These are phyloP conservation scores for Dyspetes luteomarginatus DNA, from an alignment of 2,888 invertebrate genomes.

Conservation along the genomic window DNA sequence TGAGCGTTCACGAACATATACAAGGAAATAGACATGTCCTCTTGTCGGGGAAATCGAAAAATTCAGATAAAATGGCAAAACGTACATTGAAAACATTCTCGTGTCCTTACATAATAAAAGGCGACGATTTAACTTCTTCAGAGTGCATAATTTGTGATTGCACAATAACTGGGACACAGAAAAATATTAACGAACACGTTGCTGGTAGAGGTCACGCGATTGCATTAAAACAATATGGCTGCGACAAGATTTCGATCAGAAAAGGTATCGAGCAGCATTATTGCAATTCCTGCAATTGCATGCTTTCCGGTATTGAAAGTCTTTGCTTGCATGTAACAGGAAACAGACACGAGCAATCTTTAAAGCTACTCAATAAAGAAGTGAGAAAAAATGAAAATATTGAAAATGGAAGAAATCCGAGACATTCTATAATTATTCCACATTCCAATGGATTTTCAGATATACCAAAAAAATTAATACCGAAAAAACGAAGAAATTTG, in stretches of 20 bases:
- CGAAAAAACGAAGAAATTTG: not conserved
- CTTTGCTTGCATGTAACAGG: constrained; percentile 6
- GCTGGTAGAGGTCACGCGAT: not conserved
- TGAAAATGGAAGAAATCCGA: no score
- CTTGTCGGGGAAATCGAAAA: not conserved
- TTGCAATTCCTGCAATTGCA: constrained; percentile 19
- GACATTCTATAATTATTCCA: no score
- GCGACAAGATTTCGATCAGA: not conserved
- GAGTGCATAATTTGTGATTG: constrained; percentile 20
- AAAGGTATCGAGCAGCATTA: not conserved
- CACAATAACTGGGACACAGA: not conserved
- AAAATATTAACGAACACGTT: not conserved
- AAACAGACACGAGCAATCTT: not conserved
- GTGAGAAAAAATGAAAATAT: no score
- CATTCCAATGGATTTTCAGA: not conserved
- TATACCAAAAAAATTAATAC: no score
- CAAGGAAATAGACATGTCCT: not conserved
- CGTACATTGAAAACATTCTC: not conserved
- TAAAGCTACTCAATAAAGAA: no score
- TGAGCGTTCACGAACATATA: not conserved
- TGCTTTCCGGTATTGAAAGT: not conserved
- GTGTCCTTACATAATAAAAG: no score
- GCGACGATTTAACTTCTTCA: no score
- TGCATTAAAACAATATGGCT: not conserved
- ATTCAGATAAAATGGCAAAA: not conserved